Percentiles rank a stretch among this genome's conserved stretches.
These are phyloP conservation scores for Scalopus aquaticus DNA, from an alignment of 2,113 vertebrate species.

Conservation along the genomic window DNA sequence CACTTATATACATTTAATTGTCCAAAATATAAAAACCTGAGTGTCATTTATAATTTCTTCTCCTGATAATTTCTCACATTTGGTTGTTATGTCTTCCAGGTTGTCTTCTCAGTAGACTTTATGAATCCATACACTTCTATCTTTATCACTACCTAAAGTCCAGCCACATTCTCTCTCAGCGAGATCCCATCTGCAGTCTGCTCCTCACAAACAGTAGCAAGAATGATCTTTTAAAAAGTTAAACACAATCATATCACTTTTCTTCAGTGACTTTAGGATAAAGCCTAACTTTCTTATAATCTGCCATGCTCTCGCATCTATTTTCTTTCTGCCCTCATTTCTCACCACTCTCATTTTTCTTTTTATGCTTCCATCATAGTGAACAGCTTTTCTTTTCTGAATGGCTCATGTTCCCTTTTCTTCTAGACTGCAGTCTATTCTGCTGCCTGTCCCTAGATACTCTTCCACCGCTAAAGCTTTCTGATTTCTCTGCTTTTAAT, in stretches of 20 bases:
- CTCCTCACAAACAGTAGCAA: neutral
- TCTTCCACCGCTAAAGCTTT: neutral
- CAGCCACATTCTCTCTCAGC: neutral
- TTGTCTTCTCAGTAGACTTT: neutral
- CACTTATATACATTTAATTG: neutral
- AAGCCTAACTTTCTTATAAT: neutral
- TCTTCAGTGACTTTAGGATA: neutral
- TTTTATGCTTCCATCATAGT: neutral
- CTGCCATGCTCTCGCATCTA: neutral
- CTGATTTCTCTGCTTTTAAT: neutral
- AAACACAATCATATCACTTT: neutral
- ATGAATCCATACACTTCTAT: neutral
- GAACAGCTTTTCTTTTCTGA: neutral
- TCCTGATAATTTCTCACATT: neutral
- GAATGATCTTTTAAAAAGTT: neutral
- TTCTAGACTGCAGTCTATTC: neutral
- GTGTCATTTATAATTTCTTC: neutral
- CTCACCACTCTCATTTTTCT: neutral
- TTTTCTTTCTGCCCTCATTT: neutral
- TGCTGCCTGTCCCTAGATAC: neutral
- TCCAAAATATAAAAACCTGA: neutral
- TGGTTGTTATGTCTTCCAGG: neutral
- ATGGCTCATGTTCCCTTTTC: neutral
- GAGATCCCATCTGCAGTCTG: neutral
- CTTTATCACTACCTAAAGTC: neutral